Conservation (phyloP, 2,888 invertebrate genomes). For the Orthosia gracilis region DNA sequence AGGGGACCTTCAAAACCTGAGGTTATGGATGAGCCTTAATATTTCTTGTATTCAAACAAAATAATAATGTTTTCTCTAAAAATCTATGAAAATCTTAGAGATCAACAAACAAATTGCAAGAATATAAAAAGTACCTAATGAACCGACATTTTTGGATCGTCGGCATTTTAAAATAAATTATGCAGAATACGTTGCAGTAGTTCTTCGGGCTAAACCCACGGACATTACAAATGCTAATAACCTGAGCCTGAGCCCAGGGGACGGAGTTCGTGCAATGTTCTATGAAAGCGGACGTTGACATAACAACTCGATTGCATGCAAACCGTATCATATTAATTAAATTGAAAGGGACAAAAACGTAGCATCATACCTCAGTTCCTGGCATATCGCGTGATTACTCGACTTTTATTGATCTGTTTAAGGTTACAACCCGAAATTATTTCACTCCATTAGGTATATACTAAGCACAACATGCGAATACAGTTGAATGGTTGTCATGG, state of each 20-base stretch:
- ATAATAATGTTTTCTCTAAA: background rate
- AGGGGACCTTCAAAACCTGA: background rate
- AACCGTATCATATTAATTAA: slow-evolving; percentile 84
- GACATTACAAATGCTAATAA: slow-evolving; percentile 67
- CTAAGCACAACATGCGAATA: slow-evolving; percentile 82
- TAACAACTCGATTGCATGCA: slow-evolving; percentile 80
- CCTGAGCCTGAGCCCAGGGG: slow-evolving; percentile 39
- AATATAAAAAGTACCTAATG: slow-evolving; percentile 16
- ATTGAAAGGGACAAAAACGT: slow-evolving; percentile 76
- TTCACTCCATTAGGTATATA: slow-evolving; percentile 83
- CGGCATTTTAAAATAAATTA: slow-evolving; percentile 57
- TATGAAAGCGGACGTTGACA: slow-evolving; percentile 57
- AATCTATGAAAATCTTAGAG: background rate
- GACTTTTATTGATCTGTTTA: slow-evolving; percentile 86
- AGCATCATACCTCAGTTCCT: slow-evolving; percentile 82
- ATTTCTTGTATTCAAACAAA: background rate
- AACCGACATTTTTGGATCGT: slow-evolving; percentile 32
- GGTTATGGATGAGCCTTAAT: no score
- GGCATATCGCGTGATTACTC: slow-evolving; percentile 88
- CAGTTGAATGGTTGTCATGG: slow-evolving; percentile 77
- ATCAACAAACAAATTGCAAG: background rate
- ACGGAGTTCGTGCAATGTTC: slow-evolving; percentile 60
- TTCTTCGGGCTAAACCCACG: slow-evolving; percentile 39
- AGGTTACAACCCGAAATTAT: slow-evolving; percentile 84
- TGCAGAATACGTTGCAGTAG: slow-evolving; percentile 52